Conservation (phyloP, 2,113 vertebrate genomes). For the Silurus glanis region DNA sequence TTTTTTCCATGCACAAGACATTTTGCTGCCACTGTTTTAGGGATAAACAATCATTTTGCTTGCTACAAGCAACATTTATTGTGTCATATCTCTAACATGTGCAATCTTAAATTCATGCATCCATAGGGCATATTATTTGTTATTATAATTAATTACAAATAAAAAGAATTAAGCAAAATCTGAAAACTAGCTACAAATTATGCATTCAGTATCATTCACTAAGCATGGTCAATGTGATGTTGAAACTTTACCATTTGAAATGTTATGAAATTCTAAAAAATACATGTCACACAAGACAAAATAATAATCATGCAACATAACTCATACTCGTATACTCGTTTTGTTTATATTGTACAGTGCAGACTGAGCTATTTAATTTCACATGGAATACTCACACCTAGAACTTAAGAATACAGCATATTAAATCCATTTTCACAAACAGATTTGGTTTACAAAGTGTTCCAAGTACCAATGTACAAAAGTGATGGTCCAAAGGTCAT, state of each 20-base stretch:
- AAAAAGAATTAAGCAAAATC: neutral
- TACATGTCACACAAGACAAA: neutral
- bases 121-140: neutral
- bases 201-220: neutral
- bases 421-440: neutral
- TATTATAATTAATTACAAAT: neutral
- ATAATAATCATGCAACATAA: conserved; percentile 20
- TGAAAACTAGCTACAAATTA: neutral
- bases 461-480: neutral
- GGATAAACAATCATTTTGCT: neutral
- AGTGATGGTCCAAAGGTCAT: neutral
- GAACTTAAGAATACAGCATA: neutral
- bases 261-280: neutral
- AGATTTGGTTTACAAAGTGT: neutral
- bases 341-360: neutral
- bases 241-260: neutral
- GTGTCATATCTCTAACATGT: neutral
- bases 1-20: neutral
- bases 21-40: neutral
- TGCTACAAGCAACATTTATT: neutral
- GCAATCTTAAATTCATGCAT: neutral
- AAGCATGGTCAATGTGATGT: too few relatives aligned
- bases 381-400: neutral
- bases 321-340: neutral
- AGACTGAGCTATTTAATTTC: neutral